Base-by-base conservation (phyloP, 2,888 invertebrate species). In the Phlogophora meticulosa region DNA sequence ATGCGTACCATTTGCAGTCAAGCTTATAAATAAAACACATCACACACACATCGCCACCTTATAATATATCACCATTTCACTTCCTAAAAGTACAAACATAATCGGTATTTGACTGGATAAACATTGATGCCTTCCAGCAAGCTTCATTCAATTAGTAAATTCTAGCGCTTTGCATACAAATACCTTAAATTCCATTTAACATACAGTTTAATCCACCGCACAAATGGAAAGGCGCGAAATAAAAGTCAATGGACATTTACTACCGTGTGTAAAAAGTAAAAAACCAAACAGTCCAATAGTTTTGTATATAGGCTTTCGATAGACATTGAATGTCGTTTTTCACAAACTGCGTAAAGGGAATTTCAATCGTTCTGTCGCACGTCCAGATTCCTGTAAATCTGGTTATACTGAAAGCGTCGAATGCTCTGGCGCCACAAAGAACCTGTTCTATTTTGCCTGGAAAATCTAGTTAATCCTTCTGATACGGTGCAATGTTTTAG, bases 1-100 rank as follows among this genome's bases (percentile, higher is more conserved):
- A 78, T 55, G 43, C 43, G 32, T 60, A 68, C 68, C 62, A 78
- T 76, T 76, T 76, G 75, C 61, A 67, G 46, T 78, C 7, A 28
- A 59, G 62, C 75, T 74, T 67, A 76, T 76, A 76, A 76, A 76
- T 76, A 78, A 76, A 78, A 62, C 68, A 76, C 68, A 60, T 57
- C 40, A 38, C 22, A 76, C 74, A 62, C 68, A 76, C 68, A 60
- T 57, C 40, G 42, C 22, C 43, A 75, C 65, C 52, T 68, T 42
- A 51, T 65, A 45, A 49, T 45, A 48, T 67, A 58, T 56, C 51
- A 67, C 22, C 46, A 59, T 59, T 67, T 46, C 52, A 49, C 46
- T 55, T 58, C 32, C 34, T 55, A 38, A 28, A 36, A 32, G 48
- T 45, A 36, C 15, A 22, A 17, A n/a, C 10, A 45, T 10, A 17